These are phyloP conservation scores for Itoplectis maculator DNA, from an alignment of 2,888 invertebrate genomes.

Conservation along the genomic window DNA sequence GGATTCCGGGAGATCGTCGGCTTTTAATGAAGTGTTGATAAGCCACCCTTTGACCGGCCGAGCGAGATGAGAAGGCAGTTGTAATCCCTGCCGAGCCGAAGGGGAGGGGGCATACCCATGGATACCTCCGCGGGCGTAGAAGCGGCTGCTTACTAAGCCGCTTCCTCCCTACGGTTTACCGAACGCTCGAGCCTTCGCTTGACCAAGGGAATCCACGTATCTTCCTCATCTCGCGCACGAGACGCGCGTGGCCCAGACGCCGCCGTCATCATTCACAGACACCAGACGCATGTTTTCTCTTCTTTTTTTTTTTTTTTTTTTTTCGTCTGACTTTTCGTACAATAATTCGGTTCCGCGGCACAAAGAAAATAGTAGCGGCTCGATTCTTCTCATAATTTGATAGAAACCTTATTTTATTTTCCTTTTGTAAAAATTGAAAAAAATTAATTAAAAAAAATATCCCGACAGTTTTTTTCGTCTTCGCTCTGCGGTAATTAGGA, in stretches of 20 bases:
- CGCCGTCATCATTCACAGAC: conserved; percentile 17
- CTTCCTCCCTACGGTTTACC: conserved; percentile 39
- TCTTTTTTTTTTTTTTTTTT: conserved; percentile 10
- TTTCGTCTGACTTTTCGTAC: conserved; percentile 39
- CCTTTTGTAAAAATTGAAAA: too few relatives aligned
- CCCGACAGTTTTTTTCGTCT: background rate
- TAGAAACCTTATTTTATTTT: too few relatives aligned
- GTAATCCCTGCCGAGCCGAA: conserved; percentile 30
- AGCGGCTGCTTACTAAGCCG: conserved; percentile 41
- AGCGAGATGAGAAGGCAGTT: conserved; percentile 26
- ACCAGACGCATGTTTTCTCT: conserved; percentile 14
- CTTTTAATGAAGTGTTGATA: conserved; percentile 45
- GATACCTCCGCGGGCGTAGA: conserved; percentile 24
- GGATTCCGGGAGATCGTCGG: background rate
- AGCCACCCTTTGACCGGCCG: conserved; percentile 39
- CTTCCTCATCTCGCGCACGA: conserved; percentile 28
- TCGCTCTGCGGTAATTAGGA: too few relatives aligned
- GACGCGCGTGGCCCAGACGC: conserved; percentile 49
- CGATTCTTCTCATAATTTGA: conserved; percentile 24
- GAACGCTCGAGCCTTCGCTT: conserved; percentile 21
- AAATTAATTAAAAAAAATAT: too few relatives aligned
- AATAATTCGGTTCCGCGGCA: conserved; percentile 22
- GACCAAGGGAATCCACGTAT: conserved; percentile 14
- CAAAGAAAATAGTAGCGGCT: background rate
- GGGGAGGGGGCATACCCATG: background rate